Conservation (phyloP, 2,888 invertebrate genomes). For the Argynnis bischoffii region DNA sequence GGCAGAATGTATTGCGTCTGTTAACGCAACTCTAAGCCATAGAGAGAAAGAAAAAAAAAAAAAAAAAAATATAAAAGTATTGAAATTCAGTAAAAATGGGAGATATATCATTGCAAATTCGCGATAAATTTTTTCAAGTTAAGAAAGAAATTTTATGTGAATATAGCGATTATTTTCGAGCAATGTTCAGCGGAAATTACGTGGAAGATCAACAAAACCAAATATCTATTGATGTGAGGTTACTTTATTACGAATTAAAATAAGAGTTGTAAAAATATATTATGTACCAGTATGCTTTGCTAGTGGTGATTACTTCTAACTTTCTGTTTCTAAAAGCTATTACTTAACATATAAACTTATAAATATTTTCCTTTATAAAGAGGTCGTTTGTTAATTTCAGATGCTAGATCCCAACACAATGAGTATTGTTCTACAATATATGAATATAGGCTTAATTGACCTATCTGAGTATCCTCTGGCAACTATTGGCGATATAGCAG, state of each 20-base stretch:
- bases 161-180: constrained; percentile 73
- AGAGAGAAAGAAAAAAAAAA: too few species aligned
- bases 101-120: constrained; percentile 57
- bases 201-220: constrained; percentile 62
- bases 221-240: constrained; percentile 67
- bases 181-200: constrained; percentile 76
- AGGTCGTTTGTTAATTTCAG: constrained; percentile 45
- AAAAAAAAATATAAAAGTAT: too few species aligned
- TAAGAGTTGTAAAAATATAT: background rate
- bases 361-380: too few species aligned
- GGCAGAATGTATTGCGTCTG: too few species aligned
- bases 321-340: too few species aligned
- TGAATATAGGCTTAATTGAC: constrained; percentile 65
- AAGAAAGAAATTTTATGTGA: constrained; percentile 61
- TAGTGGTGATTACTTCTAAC: too few species aligned
- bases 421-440: constrained; percentile 62
- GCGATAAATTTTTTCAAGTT: constrained; percentile 56
- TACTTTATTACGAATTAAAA: background rate
- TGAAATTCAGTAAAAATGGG: constrained; percentile 41
- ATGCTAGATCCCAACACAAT: constrained; percentile 66
- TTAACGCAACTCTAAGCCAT: too few species aligned
- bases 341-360: too few species aligned
- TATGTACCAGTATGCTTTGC: too few species aligned
- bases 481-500: constrained; percentile 57
- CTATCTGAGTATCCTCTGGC: constrained; percentile 55